Evolutionary conservation across 92 coral and sea anemone genomes (phyloP).

Genomic region (Phenganax marumi): DNA sequence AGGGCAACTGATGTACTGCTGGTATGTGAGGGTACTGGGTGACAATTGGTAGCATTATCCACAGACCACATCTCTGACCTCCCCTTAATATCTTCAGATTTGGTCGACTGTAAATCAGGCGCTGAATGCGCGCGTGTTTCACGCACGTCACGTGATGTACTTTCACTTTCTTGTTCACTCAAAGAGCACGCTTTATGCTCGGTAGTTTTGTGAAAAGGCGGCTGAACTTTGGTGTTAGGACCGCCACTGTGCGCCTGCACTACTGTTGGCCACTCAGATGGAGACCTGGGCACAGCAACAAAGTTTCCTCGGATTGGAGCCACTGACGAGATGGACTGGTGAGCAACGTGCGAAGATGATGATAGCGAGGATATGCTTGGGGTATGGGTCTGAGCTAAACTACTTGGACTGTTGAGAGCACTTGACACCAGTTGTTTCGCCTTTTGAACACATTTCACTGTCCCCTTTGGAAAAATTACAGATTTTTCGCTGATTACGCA

Average conservation of each 20-base stretch:
- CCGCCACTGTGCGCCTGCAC: slow-evolving; percentile 74
- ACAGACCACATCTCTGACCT: slow-evolving; percentile 44
- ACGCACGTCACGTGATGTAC: slow-evolving; percentile 31
- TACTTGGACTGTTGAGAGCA: slow-evolving; percentile 96
- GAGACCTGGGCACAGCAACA: slow-evolving; percentile 76
- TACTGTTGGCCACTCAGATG: slow-evolving; percentile 98
- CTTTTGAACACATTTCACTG: slow-evolving; percentile 89
- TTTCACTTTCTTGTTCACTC: slow-evolving; percentile 41
- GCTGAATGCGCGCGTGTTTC: slow-evolving; percentile 51
- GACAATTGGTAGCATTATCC: slow-evolving; percentile 24
- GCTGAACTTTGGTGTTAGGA: not conserved
- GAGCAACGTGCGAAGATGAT: slow-evolving; percentile 57
- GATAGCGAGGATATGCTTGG: slow-evolving; percentile 66
- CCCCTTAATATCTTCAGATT: slow-evolving; percentile 32
- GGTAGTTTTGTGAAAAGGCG: not conserved
- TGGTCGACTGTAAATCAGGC: slow-evolving; percentile 47
- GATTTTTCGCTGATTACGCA: not conserved
- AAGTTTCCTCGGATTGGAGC: slow-evolving; percentile 79
- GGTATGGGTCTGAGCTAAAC: slow-evolving; percentile 66
- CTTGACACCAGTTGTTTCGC: slow-evolving; percentile 94
- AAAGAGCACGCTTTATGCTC: slow-evolving; percentile 50
- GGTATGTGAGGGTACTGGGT: slow-evolving; percentile 4
- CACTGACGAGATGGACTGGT: slow-evolving; percentile 60
- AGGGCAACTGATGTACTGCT: slow-evolving; percentile 25
- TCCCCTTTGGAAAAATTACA: slow-evolving; percentile 61